Base-by-base conservation (phyloP, 2,888 invertebrate species). In the Choreutis nemorana region DNA sequence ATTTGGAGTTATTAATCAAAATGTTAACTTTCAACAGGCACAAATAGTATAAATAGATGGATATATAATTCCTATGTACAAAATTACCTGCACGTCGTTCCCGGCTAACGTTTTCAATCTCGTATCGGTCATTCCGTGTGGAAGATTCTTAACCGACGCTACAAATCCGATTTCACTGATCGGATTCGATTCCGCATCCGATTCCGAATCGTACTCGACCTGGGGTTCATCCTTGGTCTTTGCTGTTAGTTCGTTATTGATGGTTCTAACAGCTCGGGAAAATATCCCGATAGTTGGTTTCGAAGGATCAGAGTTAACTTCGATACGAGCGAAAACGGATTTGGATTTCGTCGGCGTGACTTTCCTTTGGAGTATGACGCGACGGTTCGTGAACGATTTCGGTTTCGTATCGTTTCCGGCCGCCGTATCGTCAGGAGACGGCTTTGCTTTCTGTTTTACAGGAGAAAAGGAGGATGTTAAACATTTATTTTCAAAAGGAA, bases 101-200 rank as follows among this genome's bases (percentile, higher is more conserved):
- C 78, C 79, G 0, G 79, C 79, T 18, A 80, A 37, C 0, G 78
- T 71, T 27, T 55, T 55, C 32, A 80, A 37, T 6, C 79, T 37
- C 0, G 77, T 68, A 29, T 72, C 70, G 0, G 79, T 80, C 57
- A 80, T 79, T 1, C 77, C 79, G 36, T 61, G 71, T 0, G 79
- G 79, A 23, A 80, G 35, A 29, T 78, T 72, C 3, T 29, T 32
- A 1, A 79, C 75, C 0, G 36, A 11, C 1, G 73, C 77, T 0
- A 47, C 32, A 3, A 31, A 36, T 0, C 59, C 59, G 0, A 41
- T 34, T 0, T 55, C 56, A 7, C 50, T 49, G 1, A 48, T 23
- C 14, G 52, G 26, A n/a, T n/a, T n/a, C 0, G 35, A 36, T 0
- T 54, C 60, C 28, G 64, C 67, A 2, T 58, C 60, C 0, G 32